Evolutionary conservation across 2,113 vertebrate species (phyloP).

Genomic region (Scolopax mira): DNA sequence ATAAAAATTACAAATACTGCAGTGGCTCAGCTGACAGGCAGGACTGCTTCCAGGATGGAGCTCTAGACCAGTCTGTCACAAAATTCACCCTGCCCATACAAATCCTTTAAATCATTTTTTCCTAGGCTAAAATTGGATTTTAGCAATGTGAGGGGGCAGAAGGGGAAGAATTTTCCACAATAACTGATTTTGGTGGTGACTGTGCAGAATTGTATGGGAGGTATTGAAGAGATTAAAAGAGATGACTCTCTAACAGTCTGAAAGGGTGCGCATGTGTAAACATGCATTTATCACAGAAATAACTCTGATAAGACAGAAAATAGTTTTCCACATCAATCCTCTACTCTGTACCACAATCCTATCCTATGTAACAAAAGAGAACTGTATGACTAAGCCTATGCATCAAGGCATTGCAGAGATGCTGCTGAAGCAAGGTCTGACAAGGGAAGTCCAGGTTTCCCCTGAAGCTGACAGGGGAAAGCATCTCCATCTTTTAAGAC

Average conservation of each 20-base stretch:
- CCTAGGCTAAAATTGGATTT: slow-evolving; percentile 23
- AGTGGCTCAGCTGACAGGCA: slow-evolving; percentile 30
- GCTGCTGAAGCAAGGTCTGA: not conserved
- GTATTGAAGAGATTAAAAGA: not conserved
- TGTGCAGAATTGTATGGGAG: not conserved
- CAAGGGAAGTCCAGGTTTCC: not conserved
- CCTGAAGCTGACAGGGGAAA: accelerated
- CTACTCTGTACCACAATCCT: not conserved
- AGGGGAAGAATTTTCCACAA: slow-evolving; percentile 22
- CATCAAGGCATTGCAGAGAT: not conserved
- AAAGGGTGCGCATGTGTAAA: not conserved
- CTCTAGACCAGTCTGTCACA: not conserved
- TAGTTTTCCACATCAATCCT: not conserved
- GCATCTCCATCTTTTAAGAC: not conserved
- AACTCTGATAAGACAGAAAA: not conserved
- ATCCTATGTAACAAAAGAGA: not conserved
- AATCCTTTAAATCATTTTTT: slow-evolving; percentile 11
- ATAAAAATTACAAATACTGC: slow-evolving; percentile 45
- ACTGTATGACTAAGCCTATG: not conserved
- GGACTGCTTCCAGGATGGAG: slow-evolving; percentile 26
- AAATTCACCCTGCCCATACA: not conserved
- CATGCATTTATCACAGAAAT: not conserved
- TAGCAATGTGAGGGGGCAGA: not conserved
- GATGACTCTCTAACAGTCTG: not conserved
- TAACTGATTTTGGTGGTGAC: slow-evolving; percentile 1